Evolutionary conservation across 2,888 invertebrate species (phyloP), one percentile per base, ranked within the genome.

Genomic region (Ommatoiulus sabulosus): DNA sequence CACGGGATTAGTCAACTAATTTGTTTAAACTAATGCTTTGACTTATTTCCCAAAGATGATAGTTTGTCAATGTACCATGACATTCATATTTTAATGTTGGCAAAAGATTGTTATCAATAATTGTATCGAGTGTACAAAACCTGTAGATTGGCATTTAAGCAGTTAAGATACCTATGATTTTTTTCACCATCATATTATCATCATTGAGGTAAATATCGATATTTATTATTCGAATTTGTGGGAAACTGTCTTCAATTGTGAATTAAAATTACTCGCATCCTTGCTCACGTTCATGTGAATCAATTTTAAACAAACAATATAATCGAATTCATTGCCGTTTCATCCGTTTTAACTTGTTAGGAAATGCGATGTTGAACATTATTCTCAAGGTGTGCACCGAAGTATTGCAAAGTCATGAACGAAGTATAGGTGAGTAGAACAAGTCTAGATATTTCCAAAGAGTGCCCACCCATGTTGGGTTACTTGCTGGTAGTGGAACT

Each of bases 321-420:
- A 80, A 35, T 10, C 80, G 10, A 20, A 80, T 35, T 80, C 80
- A 80, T 35, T 80, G 80, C 35, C 35, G 35, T 35, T 80, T 80
- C 35, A 7, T 24, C 72, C 24, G 20, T 24, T n/a, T n/a, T n/a
- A n/a, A n/a, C n/a, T n/a, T 72, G 24, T 72, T 72, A 72, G 20
- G 72, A 72, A 1, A 24, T 72, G 20, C 80, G 12, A 12, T 80
- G 20, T 12, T 35, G 35, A n/a, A n/a, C n/a, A n/a, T 52, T 52
- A 12, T 17, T 52, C 52, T 52, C 15, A 17, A 52, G 52, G 52
- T 20, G 24, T 80, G 80, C 24, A 80, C 35, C 35, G 12, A 80
- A 80, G 24, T 35, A 80, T 35, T 80, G 80, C 35, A 80, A 80
- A 80, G 80, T 80, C 80, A 80, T 80, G 35, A n/a, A 24, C 35